Percentiles rank a stretch among this genome's conserved stretches.
These are phyloP conservation scores for Candoia aspera DNA, from an alignment of 2,113 vertebrate genomes.

Conservation along the genomic window DNA sequence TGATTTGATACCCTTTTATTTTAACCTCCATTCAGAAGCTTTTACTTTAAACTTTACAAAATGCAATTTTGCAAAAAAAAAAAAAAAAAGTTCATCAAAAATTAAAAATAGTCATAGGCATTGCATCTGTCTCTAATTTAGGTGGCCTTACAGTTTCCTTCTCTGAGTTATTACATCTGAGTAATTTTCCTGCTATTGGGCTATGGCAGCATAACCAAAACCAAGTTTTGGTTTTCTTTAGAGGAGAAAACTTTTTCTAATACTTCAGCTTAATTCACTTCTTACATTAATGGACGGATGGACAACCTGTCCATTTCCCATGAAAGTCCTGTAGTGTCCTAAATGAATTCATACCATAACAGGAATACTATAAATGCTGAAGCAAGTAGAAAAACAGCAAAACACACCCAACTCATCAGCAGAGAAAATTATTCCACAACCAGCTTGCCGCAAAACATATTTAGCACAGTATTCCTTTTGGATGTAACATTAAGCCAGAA, in stretches of 20 bases:
- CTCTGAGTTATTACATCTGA: background rate
- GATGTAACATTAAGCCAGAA: background rate
- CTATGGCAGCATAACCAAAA: conserved; percentile 24
- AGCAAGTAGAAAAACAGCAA: background rate
- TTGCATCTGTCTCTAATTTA: background rate
- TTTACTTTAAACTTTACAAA: conserved; percentile 17
- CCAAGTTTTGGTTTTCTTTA: conserved; percentile 50
- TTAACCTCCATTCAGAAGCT: conserved; percentile 22
- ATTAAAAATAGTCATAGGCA: conserved; percentile 24
- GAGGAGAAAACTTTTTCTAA: conserved; percentile 56
- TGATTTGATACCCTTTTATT: conserved; percentile 38
- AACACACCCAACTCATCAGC: background rate
- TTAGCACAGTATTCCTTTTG: conserved; percentile 34
- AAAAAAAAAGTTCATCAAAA: rapidly evolving
- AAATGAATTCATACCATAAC: background rate
- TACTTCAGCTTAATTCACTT: conserved; percentile 58
- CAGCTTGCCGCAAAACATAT: conserved; percentile 52
- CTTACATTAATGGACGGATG: conserved; percentile 59
- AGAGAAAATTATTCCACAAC: conserved; percentile 66
- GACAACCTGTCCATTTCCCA: conserved; percentile 60
- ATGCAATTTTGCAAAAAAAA: background rate
- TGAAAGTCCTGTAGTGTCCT: conserved; percentile 45
- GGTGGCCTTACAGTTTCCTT: background rate
- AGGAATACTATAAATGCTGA: conserved; percentile 31
- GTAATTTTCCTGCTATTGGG: conserved; percentile 8